Evolutionary conservation across 2,888 invertebrate genomes (phyloP), one percentile per base, ranked within the genome.

Genomic region (Sphinx pinastri): DNA sequence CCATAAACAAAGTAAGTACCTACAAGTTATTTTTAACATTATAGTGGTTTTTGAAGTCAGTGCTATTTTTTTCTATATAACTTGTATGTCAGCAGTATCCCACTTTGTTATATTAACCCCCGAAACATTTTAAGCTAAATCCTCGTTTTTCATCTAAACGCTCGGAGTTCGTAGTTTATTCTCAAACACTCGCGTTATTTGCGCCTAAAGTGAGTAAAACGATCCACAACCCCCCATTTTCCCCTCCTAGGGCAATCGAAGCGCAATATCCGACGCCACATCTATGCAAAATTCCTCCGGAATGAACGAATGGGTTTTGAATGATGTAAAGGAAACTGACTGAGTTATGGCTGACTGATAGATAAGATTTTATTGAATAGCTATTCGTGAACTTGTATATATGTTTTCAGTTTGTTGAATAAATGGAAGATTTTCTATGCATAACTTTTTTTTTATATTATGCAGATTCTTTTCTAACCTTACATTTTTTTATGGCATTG

Each of bases 251-350:
- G 72, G 63, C 74, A 76, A 75, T 76, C 69, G 72, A 59, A 45
- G 58, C 47, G 72, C 72, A 77, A 79, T 79, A 77, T 79, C 76
- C 74, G 74, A 38, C 55, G 70, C 58, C 71, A 72, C 66, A 72
- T 72, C 68, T 70, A 51, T 51, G 69, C 55, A 72, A 74, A 67
- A 75, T 73, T 68, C 72, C 70, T 69, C 74, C 76, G 73, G 76
- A 75, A 75, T 71, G 71, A 58, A 68, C 72, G 72, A 75, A 76
- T 77, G 68, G 73, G 73, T 63, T 73, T 74, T 71, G 75, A 72
- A 70, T 72, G 72, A 72, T 76, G 73, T 75, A 73, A 63, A 75
- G 74, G 75, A 76, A 75, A 77, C 75, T 77, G 45, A 67, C 16
- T 67, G 49, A 51, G 47, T 14, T 59, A 67, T 38, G 57, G 38